Percentiles rank a stretch among this genome's conserved stretches.
These are phyloP conservation scores for Neria commutata DNA, from an alignment of 2,888 invertebrate genomes.

Conservation along the genomic window DNA sequence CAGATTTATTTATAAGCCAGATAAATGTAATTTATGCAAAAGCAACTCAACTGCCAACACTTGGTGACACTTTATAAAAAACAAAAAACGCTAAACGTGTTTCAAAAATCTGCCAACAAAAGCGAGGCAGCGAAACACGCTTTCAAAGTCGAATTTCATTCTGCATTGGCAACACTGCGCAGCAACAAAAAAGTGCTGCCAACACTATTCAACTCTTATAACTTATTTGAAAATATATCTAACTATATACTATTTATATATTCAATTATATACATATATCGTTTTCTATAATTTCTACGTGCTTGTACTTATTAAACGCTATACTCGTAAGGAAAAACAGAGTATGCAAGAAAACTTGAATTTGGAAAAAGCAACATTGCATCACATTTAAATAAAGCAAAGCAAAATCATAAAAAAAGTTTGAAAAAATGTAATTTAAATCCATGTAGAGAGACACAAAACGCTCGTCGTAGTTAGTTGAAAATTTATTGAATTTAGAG, in stretches of 20 bases:
- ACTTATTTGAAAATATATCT: neutral
- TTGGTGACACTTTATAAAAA: constrained; percentile 9
- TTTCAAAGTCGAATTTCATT: neutral
- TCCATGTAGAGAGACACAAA: no score
- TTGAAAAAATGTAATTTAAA: neutral
- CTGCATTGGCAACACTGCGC: neutral
- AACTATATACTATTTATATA: no score
- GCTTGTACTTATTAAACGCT: no score
- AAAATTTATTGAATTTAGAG: constrained; percentile 38
- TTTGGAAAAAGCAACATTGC: no score
- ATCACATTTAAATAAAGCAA: no score
- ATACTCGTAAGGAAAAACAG: no score
- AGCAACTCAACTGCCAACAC: constrained; percentile 22
- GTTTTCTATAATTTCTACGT: constrained; percentile 3
- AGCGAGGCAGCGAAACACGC: neutral
- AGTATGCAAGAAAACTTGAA: neutral
- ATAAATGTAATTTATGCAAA: neutral
- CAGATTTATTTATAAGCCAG: neutral
- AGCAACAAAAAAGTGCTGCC: neutral
- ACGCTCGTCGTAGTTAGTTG: constrained; percentile 27
- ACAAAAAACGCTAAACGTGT: neutral
- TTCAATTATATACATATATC: no score
- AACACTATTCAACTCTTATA: neutral
- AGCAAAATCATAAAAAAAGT: neutral
- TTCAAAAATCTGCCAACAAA: neutral